These are phyloP conservation scores for Lepus oiostolus DNA, from an alignment of 2,797 vertebrate species.

Conservation along the genomic window DNA sequence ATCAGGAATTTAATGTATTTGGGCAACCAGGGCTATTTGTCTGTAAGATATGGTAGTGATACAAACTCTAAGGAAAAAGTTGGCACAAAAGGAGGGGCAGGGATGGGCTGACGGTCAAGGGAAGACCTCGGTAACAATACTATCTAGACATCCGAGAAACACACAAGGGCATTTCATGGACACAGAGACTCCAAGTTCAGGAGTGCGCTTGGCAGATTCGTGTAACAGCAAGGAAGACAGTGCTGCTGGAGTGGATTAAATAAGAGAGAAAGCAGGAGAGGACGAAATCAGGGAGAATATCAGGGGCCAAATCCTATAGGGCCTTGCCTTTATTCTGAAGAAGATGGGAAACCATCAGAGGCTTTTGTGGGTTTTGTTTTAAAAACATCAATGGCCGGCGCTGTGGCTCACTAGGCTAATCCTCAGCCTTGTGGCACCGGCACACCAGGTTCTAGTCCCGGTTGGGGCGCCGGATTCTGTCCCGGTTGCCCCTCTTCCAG, in stretches of 20 bases:
- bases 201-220: not conserved
- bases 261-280: not conserved
- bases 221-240: not conserved
- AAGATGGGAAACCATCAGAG: not conserved
- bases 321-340: not conserved
- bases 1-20: constrained; percentile 24
- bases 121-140: not conserved
- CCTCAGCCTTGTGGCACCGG: no score
- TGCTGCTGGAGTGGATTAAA: not conserved
- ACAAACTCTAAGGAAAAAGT: constrained; percentile 22
- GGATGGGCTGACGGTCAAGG: not conserved
- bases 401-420: no score
- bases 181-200: not conserved
- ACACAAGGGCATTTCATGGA: not conserved
- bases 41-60: not conserved
- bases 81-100: not conserved
- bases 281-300: not conserved
- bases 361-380: not conserved
- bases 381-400: not conserved
- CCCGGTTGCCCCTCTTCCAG: no score
- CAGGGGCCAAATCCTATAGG: not conserved
- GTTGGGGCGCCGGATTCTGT: no score
- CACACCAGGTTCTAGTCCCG: no score
- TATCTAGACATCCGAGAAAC: not conserved
- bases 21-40: not conserved